Evolutionary conservation across 2,797 vertebrate species (phyloP), one percentile per base, ranked within the genome.

Genomic region (Melanotaenia parkinsoni): DNA sequence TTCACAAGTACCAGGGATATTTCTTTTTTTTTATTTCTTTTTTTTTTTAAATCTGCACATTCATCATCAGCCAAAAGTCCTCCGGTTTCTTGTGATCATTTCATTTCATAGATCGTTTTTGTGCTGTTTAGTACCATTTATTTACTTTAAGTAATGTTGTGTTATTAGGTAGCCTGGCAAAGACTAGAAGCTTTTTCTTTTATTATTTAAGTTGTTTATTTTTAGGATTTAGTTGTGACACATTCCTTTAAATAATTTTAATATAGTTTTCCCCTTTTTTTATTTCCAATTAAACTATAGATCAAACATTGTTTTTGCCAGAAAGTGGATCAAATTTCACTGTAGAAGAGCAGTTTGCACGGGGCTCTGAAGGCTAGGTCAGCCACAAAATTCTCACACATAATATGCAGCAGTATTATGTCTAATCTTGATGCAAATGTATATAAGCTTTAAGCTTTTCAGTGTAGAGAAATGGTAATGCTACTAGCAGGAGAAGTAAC

Each of bases 391-490:
- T 70, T 76, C 88, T 82, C 83, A 89, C 75, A 88, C 88, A 89
- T 93, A 89, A 87, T 93, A 92, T 86, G 56, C 79, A 60, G 77
- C 87, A 85, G 85, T 92, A 88, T 91, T 89, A 83, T 92, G 90
- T 91, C 86, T 88, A 89, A 91, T 88, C 86, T 74, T 84, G 89
- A 92, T 93, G 93, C 92, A 91, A 90, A 86, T 93, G 88, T 91
- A 92, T 80, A 91, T 91, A 92, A 88, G 92, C 92, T 93, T 92
- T 83, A 92, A 91, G 92, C 94, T 94, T 94, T 43, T 89, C 91
- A 89, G 85, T 88, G 85, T 94, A 93, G 94, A 93, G 74, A 82
- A 86, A 77, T 84, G 87, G 78, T 91, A 85, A 92, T 90, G 88
- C 91, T 89, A 85, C 85, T 91, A 93, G 90, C 90, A 90, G 84